A percentile compares a stretch with the other conserved stretches of the same genome.
phyloP scores from a whole-genome alignment of 53 echinoderm and acorn worm genomes.

The Arbacia lixula region DNA sequence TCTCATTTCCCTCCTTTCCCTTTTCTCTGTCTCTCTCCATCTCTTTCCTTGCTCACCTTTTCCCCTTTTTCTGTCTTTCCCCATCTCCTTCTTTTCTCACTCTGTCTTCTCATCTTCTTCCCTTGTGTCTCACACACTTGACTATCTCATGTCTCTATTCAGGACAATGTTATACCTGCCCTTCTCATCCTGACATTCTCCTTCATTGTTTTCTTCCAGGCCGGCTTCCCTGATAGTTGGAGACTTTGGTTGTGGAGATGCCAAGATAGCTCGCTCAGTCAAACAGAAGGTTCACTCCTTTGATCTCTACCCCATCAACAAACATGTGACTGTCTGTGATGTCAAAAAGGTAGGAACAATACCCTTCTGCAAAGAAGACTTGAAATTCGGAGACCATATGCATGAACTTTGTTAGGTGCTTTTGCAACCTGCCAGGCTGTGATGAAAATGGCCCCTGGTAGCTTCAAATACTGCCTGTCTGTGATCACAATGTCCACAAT shows the following conservation, averaged over 20 bases:
- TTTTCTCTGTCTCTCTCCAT: not conserved
- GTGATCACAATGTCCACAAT: no score
- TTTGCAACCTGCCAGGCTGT: no score
- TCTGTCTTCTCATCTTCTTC: no score
- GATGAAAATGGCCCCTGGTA: no score
- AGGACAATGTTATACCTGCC: not conserved
- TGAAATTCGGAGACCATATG: no score
- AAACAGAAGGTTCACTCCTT: conserved; percentile 86
- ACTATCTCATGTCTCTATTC: no score
- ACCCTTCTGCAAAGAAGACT: no score
- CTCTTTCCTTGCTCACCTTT: conserved; percentile 58
- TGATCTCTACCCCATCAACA: conserved; percentile 81
- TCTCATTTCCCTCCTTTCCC: not conserved
- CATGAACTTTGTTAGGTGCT: no score
- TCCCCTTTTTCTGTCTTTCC: no score
- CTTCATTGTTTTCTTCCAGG: conserved; percentile 18
- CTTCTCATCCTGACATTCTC: not conserved
- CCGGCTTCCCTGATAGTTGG: conserved; percentile 72
- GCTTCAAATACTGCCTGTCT: no score
- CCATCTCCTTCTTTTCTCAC: no score
- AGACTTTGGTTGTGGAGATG: conserved; percentile 99
- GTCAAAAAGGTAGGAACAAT: conserved; percentile 69
- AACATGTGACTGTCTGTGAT: conserved; percentile 81
- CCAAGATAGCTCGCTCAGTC: conserved; percentile 85
- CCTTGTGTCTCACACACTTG: no score